These are phyloP conservation scores for Silurus lanzhouensis DNA, from an alignment of 2,797 vertebrate species.

Conservation along the genomic window DNA sequence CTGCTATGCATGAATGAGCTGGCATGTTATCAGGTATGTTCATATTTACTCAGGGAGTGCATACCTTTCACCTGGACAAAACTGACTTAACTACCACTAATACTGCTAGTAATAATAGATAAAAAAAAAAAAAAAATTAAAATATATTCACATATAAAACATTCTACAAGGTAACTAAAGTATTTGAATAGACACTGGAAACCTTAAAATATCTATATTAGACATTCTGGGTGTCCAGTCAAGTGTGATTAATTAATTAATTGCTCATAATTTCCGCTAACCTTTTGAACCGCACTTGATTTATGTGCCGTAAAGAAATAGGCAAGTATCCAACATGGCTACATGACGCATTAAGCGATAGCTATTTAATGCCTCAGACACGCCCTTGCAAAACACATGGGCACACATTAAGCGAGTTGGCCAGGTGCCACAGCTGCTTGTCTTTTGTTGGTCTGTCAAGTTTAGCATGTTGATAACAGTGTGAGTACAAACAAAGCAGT, in stretches of 20 bases:
- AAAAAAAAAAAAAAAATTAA: background rate
- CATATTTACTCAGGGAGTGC: background rate
- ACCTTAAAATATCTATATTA: background rate
- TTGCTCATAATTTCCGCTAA: background rate
- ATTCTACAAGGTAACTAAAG: background rate
- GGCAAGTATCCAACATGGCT: background rate
- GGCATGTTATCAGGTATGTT: background rate
- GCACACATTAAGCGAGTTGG: background rate
- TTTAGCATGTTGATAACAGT: conserved; percentile 40
- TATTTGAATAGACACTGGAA: background rate
- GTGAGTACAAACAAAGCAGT: conserved; percentile 47
- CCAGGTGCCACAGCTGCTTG: background rate
- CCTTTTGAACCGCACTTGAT: background rate
- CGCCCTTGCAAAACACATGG: conserved; percentile 13
- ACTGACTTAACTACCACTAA: background rate
- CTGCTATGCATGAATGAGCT: background rate
- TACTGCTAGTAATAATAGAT: background rate
- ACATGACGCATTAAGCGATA: background rate
- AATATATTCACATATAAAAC: background rate
- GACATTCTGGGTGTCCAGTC: background rate
- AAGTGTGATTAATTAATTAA: background rate
- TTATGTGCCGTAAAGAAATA: background rate
- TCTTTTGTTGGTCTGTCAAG: background rate
- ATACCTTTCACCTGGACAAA: background rate
- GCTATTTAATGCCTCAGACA: background rate